Evolutionary conservation across 2,888 invertebrate species (phyloP), one percentile per base, ranked within the genome.

Genomic region (Microplitis manilae): DNA sequence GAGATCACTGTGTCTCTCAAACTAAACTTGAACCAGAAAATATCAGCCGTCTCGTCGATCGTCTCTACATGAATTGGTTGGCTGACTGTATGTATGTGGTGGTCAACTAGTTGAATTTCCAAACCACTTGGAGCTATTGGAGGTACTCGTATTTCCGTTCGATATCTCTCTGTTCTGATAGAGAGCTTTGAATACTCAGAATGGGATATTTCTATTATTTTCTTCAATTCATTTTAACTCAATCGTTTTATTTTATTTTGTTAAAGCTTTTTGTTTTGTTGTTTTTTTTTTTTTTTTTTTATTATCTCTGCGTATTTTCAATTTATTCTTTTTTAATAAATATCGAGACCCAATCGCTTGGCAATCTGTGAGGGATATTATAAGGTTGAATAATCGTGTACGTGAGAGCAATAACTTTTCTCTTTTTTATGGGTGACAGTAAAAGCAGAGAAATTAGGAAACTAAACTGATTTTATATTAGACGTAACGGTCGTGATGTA

Each of bases 401-500:
- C 50, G 50, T 50, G 50, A 50, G 8, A 62, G n/a, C 15, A 62
- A 62, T 20, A 62, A 62, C 62, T 62, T 62, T 15, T 62, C n/a
- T 62, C n/a, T 62, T 17, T 7, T 62, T 62, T 59, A 59, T 59
- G 59, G 9, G 2, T 62, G 20, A 62, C 62, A 62, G 20, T 17
- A 62, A 62, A 62, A 15, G 62, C 62, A 6, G 13, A 50, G 50
- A 50, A 50, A 50, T 50, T 50, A 50, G 50, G 13, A 50, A 50
- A 50, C 64, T 50, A 50, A 61, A 71, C 71, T 62, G 38, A 15
- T 40, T 65, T 30, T 20, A 15, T 30, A 61, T 40, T 76, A 68
- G 64, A 76, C 50, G 73, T 81, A 81, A 81, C 81, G 81, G 80
- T 81, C 76, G 79, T 80, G 79, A 80, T 81, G 79, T 77, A 62